Evolutionary conservation across 2,888 invertebrate genomes (phyloP).

Genomic region (Aplocera efformata): DNA sequence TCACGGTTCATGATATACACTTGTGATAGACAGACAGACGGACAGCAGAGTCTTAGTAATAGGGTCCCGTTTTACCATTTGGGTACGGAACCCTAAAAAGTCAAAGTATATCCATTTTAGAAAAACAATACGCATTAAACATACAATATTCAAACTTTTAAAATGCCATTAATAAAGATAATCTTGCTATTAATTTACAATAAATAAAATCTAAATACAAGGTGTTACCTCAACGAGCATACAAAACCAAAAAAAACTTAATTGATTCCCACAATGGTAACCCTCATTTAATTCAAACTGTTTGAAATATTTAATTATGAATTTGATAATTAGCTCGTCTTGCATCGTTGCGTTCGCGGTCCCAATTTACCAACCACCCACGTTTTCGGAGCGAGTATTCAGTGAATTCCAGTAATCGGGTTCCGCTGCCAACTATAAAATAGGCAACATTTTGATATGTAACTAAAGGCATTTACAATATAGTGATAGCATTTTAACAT

Average conservation of each 20-base stretch:
- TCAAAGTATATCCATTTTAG: too few species aligned
- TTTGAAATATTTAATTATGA: conserved; percentile 62
- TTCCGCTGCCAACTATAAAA: conserved; percentile 7
- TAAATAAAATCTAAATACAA: conserved; percentile 18
- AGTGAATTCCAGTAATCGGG: conserved; percentile 19
- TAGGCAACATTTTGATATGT: not conserved
- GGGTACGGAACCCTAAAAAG: too few species aligned
- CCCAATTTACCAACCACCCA: conserved; percentile 25
- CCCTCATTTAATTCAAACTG: conserved; percentile 25
- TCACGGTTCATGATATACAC: too few species aligned
- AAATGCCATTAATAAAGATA: conserved; percentile 4
- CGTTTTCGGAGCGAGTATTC: conserved; percentile 22
- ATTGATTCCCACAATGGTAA: conserved; percentile 20
- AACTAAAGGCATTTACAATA: not conserved
- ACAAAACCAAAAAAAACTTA: conserved; percentile 18
- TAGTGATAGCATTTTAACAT: too few species aligned
- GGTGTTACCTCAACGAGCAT: conserved; percentile 21
- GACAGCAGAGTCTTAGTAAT: too few species aligned
- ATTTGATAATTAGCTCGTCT: conserved; percentile 61
- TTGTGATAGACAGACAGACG: too few species aligned
- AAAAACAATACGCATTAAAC: too few species aligned
- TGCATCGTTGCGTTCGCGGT: conserved; percentile 37
- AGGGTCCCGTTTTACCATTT: too few species aligned
- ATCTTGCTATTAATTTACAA: conserved; percentile 15
- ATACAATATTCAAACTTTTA: not conserved